A percentile compares a stretch with the other conserved stretches of the same genome.
Evolutionary conservation across 2,797 vertebrate species (phyloP).

Genomic region (Muscicapa comitata): DNA sequence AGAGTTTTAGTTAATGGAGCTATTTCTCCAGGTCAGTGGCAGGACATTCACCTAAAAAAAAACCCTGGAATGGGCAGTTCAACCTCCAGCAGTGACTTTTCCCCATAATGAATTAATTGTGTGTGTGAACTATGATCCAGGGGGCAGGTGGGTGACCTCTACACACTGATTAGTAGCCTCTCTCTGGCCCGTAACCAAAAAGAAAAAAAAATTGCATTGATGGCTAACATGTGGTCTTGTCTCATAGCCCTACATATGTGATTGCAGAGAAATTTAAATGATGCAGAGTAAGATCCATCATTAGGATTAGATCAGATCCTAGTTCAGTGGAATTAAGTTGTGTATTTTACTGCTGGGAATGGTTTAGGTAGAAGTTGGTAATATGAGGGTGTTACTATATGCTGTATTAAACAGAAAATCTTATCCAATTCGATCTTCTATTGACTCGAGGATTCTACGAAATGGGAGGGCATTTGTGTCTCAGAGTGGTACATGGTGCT

Average conservation of each 20-base stretch:
- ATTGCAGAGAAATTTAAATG: conserved; percentile 37
- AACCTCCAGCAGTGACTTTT: conserved; percentile 75
- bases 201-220: conserved; percentile 76
- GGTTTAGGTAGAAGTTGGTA: neutral
- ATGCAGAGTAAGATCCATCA: conserved; percentile 31
- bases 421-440: neutral
- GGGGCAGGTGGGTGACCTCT: conserved; percentile 82
- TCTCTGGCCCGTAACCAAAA: conserved; percentile 77
- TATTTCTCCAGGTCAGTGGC: conserved; percentile 80
- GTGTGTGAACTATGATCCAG: conserved; percentile 82
- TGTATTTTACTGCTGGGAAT: neutral
- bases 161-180: conserved; percentile 80
- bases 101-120: conserved; percentile 85
- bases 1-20: conserved; percentile 66
- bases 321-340: neutral
- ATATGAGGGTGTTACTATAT: neutral
- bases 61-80: conserved; percentile 70
- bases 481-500: neutral
- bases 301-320: neutral
- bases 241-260: conserved; percentile 40
- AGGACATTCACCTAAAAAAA: conserved; percentile 73
- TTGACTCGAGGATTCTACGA: neutral
- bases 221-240: conserved; percentile 80
- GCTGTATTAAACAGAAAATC: neutral
- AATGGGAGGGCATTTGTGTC: neutral